Conservation (phyloP, 2,113 vertebrate genomes). For the Mesembrinibis cayennensis region DNA sequence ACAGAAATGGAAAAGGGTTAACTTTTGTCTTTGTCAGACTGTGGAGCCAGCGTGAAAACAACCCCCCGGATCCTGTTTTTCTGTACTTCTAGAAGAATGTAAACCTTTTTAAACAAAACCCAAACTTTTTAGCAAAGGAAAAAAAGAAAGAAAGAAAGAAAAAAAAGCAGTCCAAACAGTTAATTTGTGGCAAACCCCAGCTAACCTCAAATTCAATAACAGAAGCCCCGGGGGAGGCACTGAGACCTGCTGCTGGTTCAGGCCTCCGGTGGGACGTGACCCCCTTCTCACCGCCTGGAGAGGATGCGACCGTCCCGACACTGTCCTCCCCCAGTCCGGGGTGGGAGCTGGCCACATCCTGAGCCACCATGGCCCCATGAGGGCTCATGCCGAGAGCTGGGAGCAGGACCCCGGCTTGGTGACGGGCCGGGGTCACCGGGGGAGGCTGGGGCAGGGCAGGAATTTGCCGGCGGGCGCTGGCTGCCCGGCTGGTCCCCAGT, state of each 20-base stretch:
- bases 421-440: neutral
- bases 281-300: neutral
- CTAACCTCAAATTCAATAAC: neutral
- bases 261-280: fast-evolving
- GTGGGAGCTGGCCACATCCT: neutral
- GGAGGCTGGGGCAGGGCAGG: neutral
- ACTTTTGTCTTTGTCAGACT: neutral
- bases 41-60: neutral
- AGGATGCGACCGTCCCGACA: neutral
- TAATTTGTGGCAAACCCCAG: neutral
- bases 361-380: fast-evolving
- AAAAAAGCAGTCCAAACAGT: neutral
- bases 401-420: neutral
- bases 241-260: neutral
- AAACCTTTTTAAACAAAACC: constrained; percentile 23
- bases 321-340: neutral
- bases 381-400: fast-evolving
- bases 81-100: neutral
- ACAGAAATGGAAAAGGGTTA: constrained; percentile 12
- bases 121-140: neutral
- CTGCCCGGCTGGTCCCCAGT: neutral
- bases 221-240: neutral
- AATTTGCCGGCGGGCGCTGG: neutral
- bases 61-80: neutral
- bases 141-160: neutral